Percentiles rank a stretch among this genome's conserved stretches.
Conservation (phyloP, 35 echinoderm and acorn worm genomes). For the Strongylocentrotus purpuratus region DNA sequence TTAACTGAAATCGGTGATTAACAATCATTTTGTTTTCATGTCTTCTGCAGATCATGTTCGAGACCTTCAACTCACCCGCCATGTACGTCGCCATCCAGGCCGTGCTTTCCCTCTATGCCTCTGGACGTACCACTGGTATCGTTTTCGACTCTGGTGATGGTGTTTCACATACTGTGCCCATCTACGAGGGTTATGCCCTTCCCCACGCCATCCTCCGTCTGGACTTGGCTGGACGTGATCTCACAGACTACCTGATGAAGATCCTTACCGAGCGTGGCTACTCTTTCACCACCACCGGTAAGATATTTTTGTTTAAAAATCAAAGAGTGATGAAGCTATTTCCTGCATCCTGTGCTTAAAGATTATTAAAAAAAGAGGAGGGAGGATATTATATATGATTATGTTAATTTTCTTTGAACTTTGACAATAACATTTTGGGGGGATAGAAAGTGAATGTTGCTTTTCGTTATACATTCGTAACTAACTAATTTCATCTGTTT, state of each 20-base stretch:
- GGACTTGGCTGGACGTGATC: conserved; percentile 84
- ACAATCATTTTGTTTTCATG: no score
- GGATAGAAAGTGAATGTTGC: neutral
- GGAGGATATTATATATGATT: no score
- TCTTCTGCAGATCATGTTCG: conserved; percentile 76
- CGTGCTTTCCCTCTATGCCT: conserved; percentile 71
- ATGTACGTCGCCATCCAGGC: conserved; percentile 87
- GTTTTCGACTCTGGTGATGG: conserved; percentile 82
- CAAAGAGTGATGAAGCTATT: no score
- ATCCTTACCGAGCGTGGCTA: conserved; percentile 81
- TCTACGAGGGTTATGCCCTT: conserved; percentile 83
- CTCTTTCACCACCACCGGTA: conserved; percentile 82
- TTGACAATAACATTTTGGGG: no score
- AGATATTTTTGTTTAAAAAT: no score
- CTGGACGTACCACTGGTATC: conserved; percentile 81
- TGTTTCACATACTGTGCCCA: conserved; percentile 78
- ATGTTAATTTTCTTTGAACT: no score
- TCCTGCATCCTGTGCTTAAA: no score
- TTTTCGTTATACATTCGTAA: neutral
- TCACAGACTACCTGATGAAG: conserved; percentile 85
- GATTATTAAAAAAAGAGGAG: no score
- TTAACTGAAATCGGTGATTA: no score
- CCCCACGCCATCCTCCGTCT: conserved; percentile 87
- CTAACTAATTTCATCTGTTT: neutral
- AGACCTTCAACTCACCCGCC: conserved; percentile 90